Base-by-base conservation (phyloP, 2,113 vertebrate species). In the Ictalurus punctatus region DNA sequence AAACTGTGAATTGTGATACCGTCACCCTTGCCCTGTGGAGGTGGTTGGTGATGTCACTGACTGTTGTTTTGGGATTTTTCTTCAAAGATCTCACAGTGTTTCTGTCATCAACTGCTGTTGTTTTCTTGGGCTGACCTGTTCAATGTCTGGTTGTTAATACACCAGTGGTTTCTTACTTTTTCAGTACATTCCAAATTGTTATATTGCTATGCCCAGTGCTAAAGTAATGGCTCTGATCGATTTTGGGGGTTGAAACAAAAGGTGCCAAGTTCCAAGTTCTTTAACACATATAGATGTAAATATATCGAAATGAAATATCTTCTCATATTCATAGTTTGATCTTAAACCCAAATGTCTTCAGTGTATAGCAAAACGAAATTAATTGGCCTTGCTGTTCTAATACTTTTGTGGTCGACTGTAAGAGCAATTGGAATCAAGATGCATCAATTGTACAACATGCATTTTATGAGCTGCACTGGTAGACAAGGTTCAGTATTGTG, bases 401-500 rank as follows among this genome's bases (percentile, higher is more conserved):
- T 44, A 76, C 40, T 44, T 23, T 76, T 23, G 27, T 30, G 34
- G 71, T 6, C 23, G 8, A 44, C 21, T 76, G 73, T 52, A 79
- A 25, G 52, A 88, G 27, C 80, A 67, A 74, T 74, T 83, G 40
- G 30, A 81, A 88, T 74, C 7, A 58, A 73, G 30, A 85, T 25
- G 17, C 19, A 76, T 54, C 21, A 76, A 65, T 7, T 3, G n/a
- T 67, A 71, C 44, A 56, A 3, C 25, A 19, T 79, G 14, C 63
- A 59, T 79, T 79, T 88, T 74, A 83, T 76, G 34, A 40, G 40
- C 40, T 44, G 27, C 67, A 71, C 52, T 69, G 65, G 73, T 83
- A 83, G 86, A 83, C 79, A 82, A n/a, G 54, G 17, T 48, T 88
- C 79, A 87, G n/a, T 54, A 34, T 37, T 61, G 69, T 84, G 44